Evolutionary conservation across 2,888 invertebrate genomes (phyloP), one percentile per base, ranked within the genome.

Genomic region (Sipha maydis): DNA sequence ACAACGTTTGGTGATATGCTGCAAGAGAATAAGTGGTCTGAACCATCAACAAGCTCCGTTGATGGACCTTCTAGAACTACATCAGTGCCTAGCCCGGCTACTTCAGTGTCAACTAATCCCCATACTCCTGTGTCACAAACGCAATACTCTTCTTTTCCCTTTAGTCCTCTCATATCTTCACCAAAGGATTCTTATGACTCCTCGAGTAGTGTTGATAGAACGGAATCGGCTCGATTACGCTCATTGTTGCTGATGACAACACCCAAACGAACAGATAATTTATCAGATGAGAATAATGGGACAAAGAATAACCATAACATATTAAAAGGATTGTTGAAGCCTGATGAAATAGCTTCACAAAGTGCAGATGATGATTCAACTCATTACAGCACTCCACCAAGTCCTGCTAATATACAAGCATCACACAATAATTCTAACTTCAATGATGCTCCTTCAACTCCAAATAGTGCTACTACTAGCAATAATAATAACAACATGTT

Each of bases 201-300:
- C 91, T 92, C 92, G 92, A 93, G 93, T 91, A 92, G 92, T 91
- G 91, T 93, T 91, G 90, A 89, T 3, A 85, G 48, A 48, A 93
- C 93, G 90, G 94, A 94, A 90, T 93, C 94, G 1, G 93, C 93
- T 90, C 93, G 94, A 89, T 92, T 95, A 90, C 93, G 95, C 79
- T 93, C 93, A 90, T 92, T 95, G 89, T 92, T 95, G 61, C 5
- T 61, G 4, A 56, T 56, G 90, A 94, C 91, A 76, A 92, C 91
- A 67, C 90, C 90, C 79, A 90, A 90, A 82, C 56, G 75, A 41
- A 41, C 73, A 3, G 88, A 88, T 38, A 61, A 48, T 9, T 41
- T 61, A n/a, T 34, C 61, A 25, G 80, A 89, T n/a, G 90, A 89
- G 21, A 90, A 90, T 31, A 90, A 89, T 84, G 76, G 34, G 34